Evolutionary conservation across 2,113 vertebrate species (phyloP).

Genomic region (Larimichthys polyactis): DNA sequence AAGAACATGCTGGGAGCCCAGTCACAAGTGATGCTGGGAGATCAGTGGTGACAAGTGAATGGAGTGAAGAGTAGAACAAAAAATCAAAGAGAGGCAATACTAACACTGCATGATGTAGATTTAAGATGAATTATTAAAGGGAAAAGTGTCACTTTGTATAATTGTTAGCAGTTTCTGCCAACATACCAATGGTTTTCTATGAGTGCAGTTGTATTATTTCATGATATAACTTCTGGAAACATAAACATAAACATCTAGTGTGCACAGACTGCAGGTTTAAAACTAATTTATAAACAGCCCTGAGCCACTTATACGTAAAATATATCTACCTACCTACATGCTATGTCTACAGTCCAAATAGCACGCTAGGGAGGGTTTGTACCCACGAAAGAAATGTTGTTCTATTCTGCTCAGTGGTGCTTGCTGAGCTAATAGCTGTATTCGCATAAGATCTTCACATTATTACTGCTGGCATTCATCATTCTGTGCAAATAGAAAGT

Average conservation of each 20-base stretch:
- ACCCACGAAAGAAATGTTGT: no score
- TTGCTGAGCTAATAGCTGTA: no score
- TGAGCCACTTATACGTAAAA: no score
- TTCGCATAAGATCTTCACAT: not conserved
- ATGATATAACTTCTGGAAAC: not conserved
- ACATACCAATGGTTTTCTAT: not conserved
- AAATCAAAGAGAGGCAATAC: slow-evolving; percentile 21
- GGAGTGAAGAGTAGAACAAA: slow-evolving; percentile 28
- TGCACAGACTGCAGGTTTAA: no score
- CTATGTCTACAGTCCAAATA: no score
- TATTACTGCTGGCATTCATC: not conserved
- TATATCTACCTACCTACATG: not conserved
- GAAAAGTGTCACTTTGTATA: not conserved
- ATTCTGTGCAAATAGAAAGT: not conserved
- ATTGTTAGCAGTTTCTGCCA: not conserved
- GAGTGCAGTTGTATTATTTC: not conserved
- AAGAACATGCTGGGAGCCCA: slow-evolving; percentile 61
- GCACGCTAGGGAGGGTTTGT: no score
- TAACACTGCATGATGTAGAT: not conserved
- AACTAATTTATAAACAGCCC: no score
- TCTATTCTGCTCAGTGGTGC: no score
- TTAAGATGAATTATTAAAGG: slow-evolving; percentile 6
- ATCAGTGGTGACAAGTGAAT: slow-evolving; percentile 62
- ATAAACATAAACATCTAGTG: not conserved
- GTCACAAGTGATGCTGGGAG: slow-evolving; percentile 71